Evolutionary conservation across 2,113 vertebrate genomes (phyloP).

Genomic region (Sceloporus tristichus): DNA sequence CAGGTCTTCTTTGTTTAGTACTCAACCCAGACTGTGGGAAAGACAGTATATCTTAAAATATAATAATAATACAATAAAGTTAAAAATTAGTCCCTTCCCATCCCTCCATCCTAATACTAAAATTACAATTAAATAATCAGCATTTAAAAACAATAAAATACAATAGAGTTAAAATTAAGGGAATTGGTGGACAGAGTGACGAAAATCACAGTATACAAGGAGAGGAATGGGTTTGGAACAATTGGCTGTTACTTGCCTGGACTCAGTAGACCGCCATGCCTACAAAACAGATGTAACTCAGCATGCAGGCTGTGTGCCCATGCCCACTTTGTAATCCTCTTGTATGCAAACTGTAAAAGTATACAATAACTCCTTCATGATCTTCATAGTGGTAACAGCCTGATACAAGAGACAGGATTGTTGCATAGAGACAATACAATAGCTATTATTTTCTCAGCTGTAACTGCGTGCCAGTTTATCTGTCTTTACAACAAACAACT

Average conservation of each 20-base stretch:
- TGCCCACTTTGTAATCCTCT: fast-evolving
- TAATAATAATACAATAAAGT: too few relatives aligned
- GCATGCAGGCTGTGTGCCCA: neutral
- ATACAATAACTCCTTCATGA: neutral
- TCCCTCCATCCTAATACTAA: too few relatives aligned
- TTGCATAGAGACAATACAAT: conserved; percentile 11
- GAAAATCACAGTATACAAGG: too few relatives aligned
- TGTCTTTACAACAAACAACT: conserved; percentile 11
- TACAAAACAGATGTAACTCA: neutral
- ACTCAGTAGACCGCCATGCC: neutral
- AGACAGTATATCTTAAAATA: too few relatives aligned
- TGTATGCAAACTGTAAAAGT: neutral
- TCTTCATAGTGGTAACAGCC: conserved; percentile 8
- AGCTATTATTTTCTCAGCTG: conserved; percentile 25
- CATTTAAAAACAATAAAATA: too few relatives aligned
- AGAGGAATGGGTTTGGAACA: neutral
- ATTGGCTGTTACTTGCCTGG: neutral
- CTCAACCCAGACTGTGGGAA: too few relatives aligned
- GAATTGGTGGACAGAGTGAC: too few relatives aligned
- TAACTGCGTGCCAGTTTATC: conserved; percentile 38
- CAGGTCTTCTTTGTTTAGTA: too few relatives aligned
- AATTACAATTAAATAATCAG: too few relatives aligned
- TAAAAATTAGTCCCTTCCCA: too few relatives aligned
- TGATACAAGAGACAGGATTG: conserved; percentile 1
- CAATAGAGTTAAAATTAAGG: too few relatives aligned